Conservation (phyloP, 1,140 invertebrate species). For the Elysia chlorotica region DNA sequence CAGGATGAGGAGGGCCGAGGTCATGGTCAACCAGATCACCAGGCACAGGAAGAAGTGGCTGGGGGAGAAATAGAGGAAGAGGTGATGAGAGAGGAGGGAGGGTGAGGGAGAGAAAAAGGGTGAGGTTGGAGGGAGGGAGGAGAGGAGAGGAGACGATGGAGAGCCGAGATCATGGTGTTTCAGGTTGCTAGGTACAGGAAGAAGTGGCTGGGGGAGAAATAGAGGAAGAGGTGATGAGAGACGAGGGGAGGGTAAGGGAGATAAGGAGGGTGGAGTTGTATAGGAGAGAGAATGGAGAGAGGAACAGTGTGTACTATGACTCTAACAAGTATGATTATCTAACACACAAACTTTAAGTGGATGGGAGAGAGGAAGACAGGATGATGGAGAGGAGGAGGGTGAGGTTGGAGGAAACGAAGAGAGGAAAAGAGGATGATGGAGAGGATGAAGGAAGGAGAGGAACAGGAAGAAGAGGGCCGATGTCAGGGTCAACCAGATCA, state of each 20-base stretch:
- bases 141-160: not conserved
- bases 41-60: slow-evolving; percentile 16
- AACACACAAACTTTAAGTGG: not conserved
- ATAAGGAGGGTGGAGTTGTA: too few species aligned
- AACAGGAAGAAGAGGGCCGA: not conserved
- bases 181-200: slow-evolving; percentile 1
- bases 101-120: too few species aligned
- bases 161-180: not conserved
- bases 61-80: too few species aligned
- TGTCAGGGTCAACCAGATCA: not conserved
- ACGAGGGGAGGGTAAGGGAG: too few species aligned
- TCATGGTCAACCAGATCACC: not conserved
- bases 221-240: too few species aligned
- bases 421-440: too few species aligned
- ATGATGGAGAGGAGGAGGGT: not conserved
- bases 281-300: too few species aligned
- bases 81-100: too few species aligned
- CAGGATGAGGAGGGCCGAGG: not conserved
- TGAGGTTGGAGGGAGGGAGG: too few species aligned
- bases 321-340: too few species aligned
- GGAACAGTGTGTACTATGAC: too few species aligned
- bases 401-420: not conserved
- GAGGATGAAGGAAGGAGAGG: too few species aligned
- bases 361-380: not conserved
- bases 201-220: slow-evolving; percentile 4